Conservation (phyloP, 2,888 invertebrate genomes). For the Cecidostiba fungosa region DNA sequence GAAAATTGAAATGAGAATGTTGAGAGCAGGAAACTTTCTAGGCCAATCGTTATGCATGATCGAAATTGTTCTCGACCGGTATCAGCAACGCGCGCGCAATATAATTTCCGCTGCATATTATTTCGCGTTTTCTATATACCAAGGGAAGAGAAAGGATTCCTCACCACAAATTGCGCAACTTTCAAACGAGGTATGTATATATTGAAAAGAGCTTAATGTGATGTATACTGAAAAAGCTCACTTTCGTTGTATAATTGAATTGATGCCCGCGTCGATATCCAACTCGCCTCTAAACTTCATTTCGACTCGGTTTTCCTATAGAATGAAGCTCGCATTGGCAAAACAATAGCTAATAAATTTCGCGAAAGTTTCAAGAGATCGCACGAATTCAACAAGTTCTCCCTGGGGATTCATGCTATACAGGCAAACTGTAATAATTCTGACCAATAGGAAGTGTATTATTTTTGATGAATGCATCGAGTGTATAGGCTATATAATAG, state of each 20-base stretch:
- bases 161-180: slow-evolving; percentile 6
- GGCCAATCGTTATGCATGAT: background rate
- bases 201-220: background rate
- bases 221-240: background rate
- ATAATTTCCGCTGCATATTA: background rate
- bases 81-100: background rate
- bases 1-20: background rate
- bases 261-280: background rate
- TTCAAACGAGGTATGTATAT: background rate
- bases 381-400: slow-evolving; percentile 44
- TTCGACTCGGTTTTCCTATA: background rate
- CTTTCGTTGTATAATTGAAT: slow-evolving; percentile 7
- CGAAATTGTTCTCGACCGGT: background rate
- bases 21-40: background rate
- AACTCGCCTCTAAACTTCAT: background rate
- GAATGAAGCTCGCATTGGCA: background rate
- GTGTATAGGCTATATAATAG: background rate
- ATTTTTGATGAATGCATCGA: background rate
- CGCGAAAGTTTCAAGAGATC: slow-evolving; percentile 49
- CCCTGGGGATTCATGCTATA: background rate
- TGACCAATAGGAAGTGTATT: background rate
- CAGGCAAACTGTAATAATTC: slow-evolving; percentile 4
- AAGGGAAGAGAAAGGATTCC: background rate
- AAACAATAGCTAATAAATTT: slow-evolving; percentile 50
- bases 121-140: background rate